Conservation (phyloP, 2,888 invertebrate species). For the Heteropelma amictum region DNA sequence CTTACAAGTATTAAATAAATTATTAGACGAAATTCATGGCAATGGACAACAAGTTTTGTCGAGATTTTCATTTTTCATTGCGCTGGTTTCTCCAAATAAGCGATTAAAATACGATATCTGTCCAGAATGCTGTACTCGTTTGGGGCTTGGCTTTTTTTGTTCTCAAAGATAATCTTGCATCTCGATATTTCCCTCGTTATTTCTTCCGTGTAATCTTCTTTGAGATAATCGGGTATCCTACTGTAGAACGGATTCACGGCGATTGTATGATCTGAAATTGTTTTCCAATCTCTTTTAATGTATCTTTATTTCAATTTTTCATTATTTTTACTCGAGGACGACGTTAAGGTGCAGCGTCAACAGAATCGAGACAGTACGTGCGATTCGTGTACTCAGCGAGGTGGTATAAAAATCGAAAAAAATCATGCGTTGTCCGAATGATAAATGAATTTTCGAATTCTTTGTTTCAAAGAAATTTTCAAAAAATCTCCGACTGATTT, state of each 20-base stretch:
- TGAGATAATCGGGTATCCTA: constrained; percentile 81
- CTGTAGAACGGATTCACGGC: constrained; percentile 86
- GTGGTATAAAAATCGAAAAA: no score
- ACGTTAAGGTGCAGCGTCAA: no score
- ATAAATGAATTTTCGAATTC: no score
- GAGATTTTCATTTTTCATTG: not conserved
- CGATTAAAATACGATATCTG: constrained; percentile 70
- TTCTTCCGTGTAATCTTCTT: constrained; percentile 83
- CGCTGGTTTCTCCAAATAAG: constrained; percentile 69
- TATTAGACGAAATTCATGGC: no score
- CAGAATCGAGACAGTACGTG: no score
- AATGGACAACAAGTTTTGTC: no score
- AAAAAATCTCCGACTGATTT: no score
- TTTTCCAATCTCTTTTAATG: not conserved
- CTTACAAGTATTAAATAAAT: not conserved
- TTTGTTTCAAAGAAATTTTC: no score
- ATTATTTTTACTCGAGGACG: no score
- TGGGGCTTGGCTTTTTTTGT: constrained; percentile 75
- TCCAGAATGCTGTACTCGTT: constrained; percentile 77
- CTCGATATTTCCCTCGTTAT: constrained; percentile 79
- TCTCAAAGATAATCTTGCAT: constrained; percentile 77
- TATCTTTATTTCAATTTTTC: not conserved
- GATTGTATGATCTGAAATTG: constrained; percentile 81
- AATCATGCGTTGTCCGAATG: no score
- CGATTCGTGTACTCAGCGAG: no score